A percentile compares a stretch with the other conserved stretches of the same genome.
Conservation (phyloP, 2,113 vertebrate genomes). For the Pseudopipra pipra region DNA sequence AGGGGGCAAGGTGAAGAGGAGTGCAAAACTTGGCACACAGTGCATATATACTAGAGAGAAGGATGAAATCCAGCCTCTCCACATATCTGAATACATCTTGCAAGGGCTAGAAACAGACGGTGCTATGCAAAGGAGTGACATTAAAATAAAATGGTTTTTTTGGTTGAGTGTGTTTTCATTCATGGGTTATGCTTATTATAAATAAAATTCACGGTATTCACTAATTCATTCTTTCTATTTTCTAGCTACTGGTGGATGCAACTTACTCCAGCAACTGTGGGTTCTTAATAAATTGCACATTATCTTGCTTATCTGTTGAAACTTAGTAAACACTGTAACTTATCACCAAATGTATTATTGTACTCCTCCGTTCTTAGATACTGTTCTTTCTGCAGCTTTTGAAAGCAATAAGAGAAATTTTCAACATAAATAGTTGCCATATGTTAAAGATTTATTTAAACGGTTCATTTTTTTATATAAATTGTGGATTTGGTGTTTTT, state of each 20-base stretch:
- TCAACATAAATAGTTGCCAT: background rate
- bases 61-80: background rate
- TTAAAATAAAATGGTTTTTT: background rate
- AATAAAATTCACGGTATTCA: background rate
- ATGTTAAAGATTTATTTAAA: conserved; percentile 20
- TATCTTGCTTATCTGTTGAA: conserved; percentile 20
- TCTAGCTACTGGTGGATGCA: conserved; percentile 3
- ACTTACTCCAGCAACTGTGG: background rate
- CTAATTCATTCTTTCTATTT: background rate
- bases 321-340: background rate
- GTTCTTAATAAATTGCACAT: background rate
- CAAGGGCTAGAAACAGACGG: background rate
- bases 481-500: conserved; percentile 34
- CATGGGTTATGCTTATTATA: background rate
- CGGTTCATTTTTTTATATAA: conserved; percentile 34
- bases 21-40: background rate
- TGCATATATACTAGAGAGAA: background rate
- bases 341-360: background rate
- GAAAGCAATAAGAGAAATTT: conserved; percentile 52
- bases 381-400: conserved; percentile 28
- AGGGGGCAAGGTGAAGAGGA: background rate
- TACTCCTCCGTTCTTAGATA: background rate
- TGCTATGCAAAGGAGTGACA: background rate
- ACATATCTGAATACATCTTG: background rate
- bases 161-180: background rate